phyloP scores from a whole-genome alignment of 2,797 vertebrate genomes.

The Poeciliopsis presidionis region DNA sequence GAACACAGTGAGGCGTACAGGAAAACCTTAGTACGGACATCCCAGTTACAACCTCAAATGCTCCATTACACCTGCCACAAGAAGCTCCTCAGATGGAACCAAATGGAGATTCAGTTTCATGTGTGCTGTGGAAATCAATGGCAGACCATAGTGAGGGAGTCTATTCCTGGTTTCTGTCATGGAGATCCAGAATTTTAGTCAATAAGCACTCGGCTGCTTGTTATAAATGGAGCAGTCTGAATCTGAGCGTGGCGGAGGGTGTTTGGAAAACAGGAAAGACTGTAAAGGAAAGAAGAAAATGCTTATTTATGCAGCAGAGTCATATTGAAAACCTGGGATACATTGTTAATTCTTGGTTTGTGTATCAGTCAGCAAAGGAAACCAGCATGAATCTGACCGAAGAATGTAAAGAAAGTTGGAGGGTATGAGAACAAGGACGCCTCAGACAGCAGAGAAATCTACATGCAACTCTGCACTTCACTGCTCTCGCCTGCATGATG shows the following conservation, averaged over 20 bases:
- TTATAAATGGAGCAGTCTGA: slow-evolving; percentile 58
- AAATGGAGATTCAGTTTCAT: slow-evolving; percentile 68
- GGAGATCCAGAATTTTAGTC: slow-evolving; percentile 57
- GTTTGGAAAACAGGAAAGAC: slow-evolving; percentile 33
- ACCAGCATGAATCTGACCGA: slow-evolving; percentile 45
- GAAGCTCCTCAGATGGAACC: slow-evolving; percentile 68
- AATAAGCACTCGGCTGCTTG: slow-evolving; percentile 59
- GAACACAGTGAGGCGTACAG: slow-evolving; percentile 46
- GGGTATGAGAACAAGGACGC: slow-evolving; percentile 67
- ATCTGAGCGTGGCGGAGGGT: slow-evolving; percentile 36
- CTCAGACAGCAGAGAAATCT: slow-evolving; percentile 73
- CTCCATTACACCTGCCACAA: slow-evolving; percentile 65
- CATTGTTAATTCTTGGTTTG: slow-evolving; percentile 60
- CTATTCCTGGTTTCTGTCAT: slow-evolving; percentile 65
- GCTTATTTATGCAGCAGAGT: slow-evolving; percentile 30
- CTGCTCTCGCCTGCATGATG: slow-evolving; percentile 69
- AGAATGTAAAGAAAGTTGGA: slow-evolving; percentile 44
- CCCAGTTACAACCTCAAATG: slow-evolving; percentile 57
- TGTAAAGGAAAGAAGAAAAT: slow-evolving; percentile 22
- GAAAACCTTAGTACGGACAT: slow-evolving; percentile 61
- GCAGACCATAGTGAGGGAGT: slow-evolving; percentile 50
- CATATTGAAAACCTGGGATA: slow-evolving; percentile 14
- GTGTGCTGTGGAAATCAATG: slow-evolving; percentile 69
- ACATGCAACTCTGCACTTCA: slow-evolving; percentile 72
- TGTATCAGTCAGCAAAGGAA: slow-evolving; percentile 52